These are phyloP conservation scores for Sminthopsis crassicaudata DNA, from an alignment of 2,113 vertebrate genomes.

Conservation along the genomic window DNA sequence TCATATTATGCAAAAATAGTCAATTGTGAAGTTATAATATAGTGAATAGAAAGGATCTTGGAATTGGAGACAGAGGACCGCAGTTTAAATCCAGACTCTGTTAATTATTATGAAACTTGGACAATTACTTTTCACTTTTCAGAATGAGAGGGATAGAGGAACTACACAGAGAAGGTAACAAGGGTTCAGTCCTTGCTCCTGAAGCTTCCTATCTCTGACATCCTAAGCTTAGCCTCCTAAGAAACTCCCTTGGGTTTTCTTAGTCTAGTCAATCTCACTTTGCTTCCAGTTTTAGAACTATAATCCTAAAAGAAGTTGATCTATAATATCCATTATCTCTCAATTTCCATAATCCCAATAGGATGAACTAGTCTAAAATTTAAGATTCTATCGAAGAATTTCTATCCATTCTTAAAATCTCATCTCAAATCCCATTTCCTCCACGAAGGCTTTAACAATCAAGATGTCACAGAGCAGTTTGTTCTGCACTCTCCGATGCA, in stretches of 20 bases:
- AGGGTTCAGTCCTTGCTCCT: background rate
- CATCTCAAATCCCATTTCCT: background rate
- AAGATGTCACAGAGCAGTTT: background rate
- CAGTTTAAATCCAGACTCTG: background rate
- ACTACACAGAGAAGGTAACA: background rate
- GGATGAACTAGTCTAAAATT: background rate
- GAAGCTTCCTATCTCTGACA: background rate
- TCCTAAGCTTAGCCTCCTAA: too few species aligned
- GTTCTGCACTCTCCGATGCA: background rate
- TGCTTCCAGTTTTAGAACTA: background rate
- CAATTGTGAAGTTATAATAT: background rate
- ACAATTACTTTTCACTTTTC: too few species aligned
- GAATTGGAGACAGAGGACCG: background rate
- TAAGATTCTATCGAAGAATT: background rate
- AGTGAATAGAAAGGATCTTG: background rate
- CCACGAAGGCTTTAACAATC: background rate
- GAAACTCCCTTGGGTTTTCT: background rate
- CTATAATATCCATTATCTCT: background rate
- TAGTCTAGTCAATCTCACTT: background rate
- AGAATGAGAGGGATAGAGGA: background rate
- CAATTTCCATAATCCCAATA: background rate
- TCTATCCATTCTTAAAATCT: background rate
- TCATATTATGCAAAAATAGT: background rate
- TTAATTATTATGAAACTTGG: background rate
- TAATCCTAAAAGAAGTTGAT: background rate